Evolutionary conservation across 2,888 invertebrate genomes (phyloP).

Genomic region (Meteorus colon): DNA sequence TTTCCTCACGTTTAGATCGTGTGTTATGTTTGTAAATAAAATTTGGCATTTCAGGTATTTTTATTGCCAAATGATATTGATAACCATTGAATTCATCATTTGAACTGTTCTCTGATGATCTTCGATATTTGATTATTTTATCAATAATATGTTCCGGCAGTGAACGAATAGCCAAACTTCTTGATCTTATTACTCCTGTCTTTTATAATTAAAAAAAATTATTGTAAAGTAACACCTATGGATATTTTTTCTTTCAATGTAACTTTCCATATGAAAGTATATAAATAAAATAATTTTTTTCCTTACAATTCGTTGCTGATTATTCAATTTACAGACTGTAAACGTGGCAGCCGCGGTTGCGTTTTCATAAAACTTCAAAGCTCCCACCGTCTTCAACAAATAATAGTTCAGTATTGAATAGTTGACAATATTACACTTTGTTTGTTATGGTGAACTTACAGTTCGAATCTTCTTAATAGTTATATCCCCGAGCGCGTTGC

Average conservation of each 20-base stretch:
- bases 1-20: not conserved
- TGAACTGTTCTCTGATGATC: not conserved
- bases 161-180: not conserved
- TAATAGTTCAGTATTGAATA: too few relatives aligned
- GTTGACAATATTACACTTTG: too few relatives aligned
- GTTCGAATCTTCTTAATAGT: too few relatives aligned
- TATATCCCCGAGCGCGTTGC: rapidly evolving
- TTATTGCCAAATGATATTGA: not conserved
- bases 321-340: not conserved
- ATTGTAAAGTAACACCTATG: not conserved
- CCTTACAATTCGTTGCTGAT: not conserved
- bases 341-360: not conserved
- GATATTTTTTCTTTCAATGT: not conserved
- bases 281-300: too few relatives aligned
- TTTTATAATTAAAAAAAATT: not conserved
- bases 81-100: not conserved
- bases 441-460: too few relatives aligned
- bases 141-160: not conserved
- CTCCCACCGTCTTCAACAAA: not conserved
- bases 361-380: not conserved
- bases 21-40: not conserved
- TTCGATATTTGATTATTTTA: not conserved
- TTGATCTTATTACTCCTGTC: not conserved
- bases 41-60: not conserved
- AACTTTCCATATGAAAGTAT: too few relatives aligned